Conservation (phyloP, 2,888 invertebrate genomes). For the Adelognathus sp. region DNA sequence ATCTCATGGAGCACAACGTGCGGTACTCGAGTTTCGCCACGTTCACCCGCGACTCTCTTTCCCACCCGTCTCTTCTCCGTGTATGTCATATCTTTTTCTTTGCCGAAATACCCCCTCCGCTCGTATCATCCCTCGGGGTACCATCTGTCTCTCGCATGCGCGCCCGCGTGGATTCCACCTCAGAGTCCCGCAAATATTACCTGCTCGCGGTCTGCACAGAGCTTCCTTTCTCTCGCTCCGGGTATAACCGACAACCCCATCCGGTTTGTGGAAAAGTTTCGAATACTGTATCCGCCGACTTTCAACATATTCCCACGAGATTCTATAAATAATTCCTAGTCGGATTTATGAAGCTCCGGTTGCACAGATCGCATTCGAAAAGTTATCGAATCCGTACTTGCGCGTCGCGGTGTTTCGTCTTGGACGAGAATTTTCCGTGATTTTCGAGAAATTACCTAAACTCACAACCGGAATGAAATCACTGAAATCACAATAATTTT, state of each 20-base stretch:
- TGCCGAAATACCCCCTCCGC: not conserved
- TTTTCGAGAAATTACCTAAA: not conserved
- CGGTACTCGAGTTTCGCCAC: slow-evolving; percentile 34
- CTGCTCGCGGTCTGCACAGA: slow-evolving; percentile 54
- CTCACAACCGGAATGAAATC: too few species aligned
- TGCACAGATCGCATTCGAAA: not conserved
- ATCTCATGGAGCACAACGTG: slow-evolving; percentile 31
- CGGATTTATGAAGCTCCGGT: slow-evolving; percentile 70
- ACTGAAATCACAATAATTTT: too few species aligned
- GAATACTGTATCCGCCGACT: slow-evolving; percentile 58
- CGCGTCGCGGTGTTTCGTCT: not conserved
- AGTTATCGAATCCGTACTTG: not conserved
- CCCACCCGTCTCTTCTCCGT: not conserved
- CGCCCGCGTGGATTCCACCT: slow-evolving; percentile 34
- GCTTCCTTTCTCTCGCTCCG: slow-evolving; percentile 61
- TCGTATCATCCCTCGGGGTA: slow-evolving; percentile 47
- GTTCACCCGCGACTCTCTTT: slow-evolving; percentile 19
- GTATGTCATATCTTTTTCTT: slow-evolving; percentile 1
- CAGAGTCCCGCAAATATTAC: slow-evolving; percentile 62
- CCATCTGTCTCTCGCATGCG: slow-evolving; percentile 16
- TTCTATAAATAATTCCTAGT: slow-evolving; percentile 76
- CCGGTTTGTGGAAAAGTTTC: slow-evolving; percentile 43
- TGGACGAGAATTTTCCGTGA: not conserved
- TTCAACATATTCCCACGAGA: slow-evolving; percentile 61
- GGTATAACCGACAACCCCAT: not conserved